Conservation (phyloP, 2,113 vertebrate genomes). For the Brachionichthys hirsutus region DNA sequence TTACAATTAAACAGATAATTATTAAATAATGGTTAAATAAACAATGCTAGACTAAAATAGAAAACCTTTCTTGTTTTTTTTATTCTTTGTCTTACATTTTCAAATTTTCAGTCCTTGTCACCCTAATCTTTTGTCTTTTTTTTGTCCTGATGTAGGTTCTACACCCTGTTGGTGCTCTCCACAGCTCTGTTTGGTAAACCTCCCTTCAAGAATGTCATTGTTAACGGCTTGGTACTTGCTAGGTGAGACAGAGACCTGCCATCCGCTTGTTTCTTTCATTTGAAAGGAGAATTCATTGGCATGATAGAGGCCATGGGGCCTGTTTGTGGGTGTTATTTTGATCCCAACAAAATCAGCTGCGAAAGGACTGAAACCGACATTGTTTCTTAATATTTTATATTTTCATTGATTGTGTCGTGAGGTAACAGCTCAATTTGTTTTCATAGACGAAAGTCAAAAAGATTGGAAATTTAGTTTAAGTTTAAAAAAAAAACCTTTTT, state of each 20-base stretch:
- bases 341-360: no score
- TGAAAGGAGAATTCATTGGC: neutral
- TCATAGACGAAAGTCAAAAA: no score
- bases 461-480: no score
- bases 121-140: neutral
- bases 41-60: neutral
- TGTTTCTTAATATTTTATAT: neutral
- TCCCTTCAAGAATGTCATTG: constrained; percentile 97
- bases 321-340: neutral
- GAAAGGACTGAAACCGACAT: neutral
- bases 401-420: neutral
- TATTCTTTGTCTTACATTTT: neutral
- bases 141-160: constrained; percentile 84
- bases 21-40: neutral
- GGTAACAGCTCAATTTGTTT: no score
- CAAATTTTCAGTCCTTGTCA: neutral
- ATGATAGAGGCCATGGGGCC: neutral
- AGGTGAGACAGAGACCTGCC: constrained; percentile 74
- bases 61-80: neutral
- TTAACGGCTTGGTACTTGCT: constrained; percentile 94
- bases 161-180: constrained; percentile 92
- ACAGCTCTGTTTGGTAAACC: constrained; percentile 94
- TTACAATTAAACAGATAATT: no score
- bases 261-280: neutral
- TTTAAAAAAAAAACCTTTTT: no score